Percentiles rank a stretch among this genome's conserved stretches.
Conservation (phyloP, 2,888 invertebrate genomes). For the Sabatieria punctata region DNA sequence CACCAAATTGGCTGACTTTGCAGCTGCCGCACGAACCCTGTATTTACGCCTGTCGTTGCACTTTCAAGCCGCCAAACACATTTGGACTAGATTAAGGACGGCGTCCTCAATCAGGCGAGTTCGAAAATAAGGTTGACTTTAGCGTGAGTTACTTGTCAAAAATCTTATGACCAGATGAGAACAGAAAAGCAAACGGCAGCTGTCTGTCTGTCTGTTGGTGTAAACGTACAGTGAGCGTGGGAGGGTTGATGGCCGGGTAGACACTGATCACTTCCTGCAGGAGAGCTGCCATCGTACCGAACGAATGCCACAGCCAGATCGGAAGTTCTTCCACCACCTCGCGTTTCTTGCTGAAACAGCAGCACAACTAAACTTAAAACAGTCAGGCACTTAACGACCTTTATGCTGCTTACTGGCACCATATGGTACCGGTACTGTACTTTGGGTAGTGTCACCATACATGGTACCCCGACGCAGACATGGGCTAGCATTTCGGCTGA, state of each 20-base stretch:
- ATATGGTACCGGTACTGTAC: background rate
- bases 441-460: background rate
- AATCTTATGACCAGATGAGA: background rate
- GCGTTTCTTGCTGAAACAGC: constrained; percentile 51
- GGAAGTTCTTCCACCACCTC: constrained; percentile 87
- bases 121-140: constrained; percentile 6
- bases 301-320: constrained; percentile 96
- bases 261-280: constrained; percentile 87
- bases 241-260: constrained; percentile 94
- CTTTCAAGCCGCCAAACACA: no score
- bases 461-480: no score
- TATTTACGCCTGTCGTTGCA: no score
- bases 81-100: no score
- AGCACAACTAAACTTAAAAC: no score
- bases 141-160: background rate
- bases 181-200: background rate
- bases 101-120: constrained; percentile 4
- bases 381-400: no score
- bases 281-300: constrained; percentile 86
- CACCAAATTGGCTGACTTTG: no score
- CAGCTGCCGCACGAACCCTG: no score
- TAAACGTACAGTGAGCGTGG: constrained; percentile 58
- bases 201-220: background rate
- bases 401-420: background rate
- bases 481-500: no score